Evolutionary conservation across 1,140 invertebrate species (phyloP), one percentile per base, ranked within the genome.

Genomic region (Ladona fulva): DNA sequence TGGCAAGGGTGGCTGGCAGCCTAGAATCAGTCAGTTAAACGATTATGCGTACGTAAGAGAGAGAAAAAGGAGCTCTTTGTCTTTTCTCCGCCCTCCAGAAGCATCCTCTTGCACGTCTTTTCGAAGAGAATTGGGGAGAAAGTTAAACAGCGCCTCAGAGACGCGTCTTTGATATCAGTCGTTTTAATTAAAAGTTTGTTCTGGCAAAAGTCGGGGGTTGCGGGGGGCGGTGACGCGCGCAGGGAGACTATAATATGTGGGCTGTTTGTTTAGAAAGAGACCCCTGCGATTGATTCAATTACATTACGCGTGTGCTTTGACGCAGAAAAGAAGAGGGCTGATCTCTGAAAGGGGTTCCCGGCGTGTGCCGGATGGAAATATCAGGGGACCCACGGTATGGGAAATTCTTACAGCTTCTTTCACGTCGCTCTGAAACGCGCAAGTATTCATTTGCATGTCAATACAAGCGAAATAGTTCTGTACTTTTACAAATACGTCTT

Each of bases 171-270:
- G 52, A 66, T 66, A 66, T 66, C 52, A 16, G 52, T 66, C 52
- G 52, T 66, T 66, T 66, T 66, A 66, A 66, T 66, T 66, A 66
- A 66, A 66, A 66, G 52, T 66, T 66, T 66, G 52, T 66, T 66
- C 52, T 66, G 52, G 52, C 52, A 22, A 16, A 66, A 16, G 3
- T 66, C 52, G 3, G 52, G 52, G 52, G 16, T 3, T 3, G 52
- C 19, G 19, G 19, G 44, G 44, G 19, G 44, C 44, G 44, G 44
- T 10, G 44, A 52, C 52, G 3, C n/a, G 52, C 52, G 52, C 52
- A 52, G 44, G 44, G 44, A 19, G 44, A 52, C 19, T 19, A 66
- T 66, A 66, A 66, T 66, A 66, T 66, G 52, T 66, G 52, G 52
- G 52, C 52, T 66, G 16, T 66, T 66, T 66, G 52, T 66, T 66